These are phyloP conservation scores for Watsonalla cultraria DNA, from an alignment of 2,888 invertebrate species.

Conservation along the genomic window DNA sequence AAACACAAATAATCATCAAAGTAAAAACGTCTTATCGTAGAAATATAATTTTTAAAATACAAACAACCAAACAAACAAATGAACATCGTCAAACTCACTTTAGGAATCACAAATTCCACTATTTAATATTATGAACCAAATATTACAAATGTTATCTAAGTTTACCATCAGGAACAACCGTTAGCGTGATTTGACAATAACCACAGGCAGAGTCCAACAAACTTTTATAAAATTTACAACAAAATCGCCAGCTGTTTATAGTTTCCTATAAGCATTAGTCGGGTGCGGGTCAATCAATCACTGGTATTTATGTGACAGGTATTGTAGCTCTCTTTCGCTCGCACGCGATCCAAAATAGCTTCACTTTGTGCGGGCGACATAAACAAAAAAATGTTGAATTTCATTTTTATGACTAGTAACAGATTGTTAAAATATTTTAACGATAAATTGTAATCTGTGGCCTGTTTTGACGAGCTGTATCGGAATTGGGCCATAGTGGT, in stretches of 20 bases:
- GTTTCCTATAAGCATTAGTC: conserved; percentile 67
- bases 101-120: conserved; percentile 20
- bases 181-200: conserved; percentile 40
- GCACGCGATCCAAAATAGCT: conserved; percentile 38
- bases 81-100: conserved; percentile 16
- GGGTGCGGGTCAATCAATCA: conserved; percentile 75
- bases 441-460: conserved; percentile 34
- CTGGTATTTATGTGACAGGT: conserved; percentile 71
- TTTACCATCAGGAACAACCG: conserved; percentile 31
- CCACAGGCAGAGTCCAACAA: conserved; percentile 17
- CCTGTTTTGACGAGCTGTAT: conserved; percentile 21
- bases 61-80: conserved; percentile 17
- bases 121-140: conserved; percentile 24
- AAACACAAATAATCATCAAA: conserved; percentile 18
- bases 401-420: conserved; percentile 29
- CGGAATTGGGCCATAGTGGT: conserved; percentile 28
- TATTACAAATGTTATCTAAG: conserved; percentile 24
- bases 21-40: conserved; percentile 14
- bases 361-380: conserved; percentile 33
- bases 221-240: conserved; percentile 35
- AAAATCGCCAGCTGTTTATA: conserved; percentile 69
- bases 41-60: conserved; percentile 16
- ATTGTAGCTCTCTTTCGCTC: conserved; percentile 49
- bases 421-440: conserved; percentile 32
- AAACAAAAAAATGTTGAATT: conserved; percentile 37